Conservation (phyloP, 2,113 vertebrate species). For the Bos taurus region ARS-UCD2.0 NC_037343.1:63179001-63179500, state of each 20-base stretch:
- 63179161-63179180: not conserved
- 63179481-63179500: not conserved
- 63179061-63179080: not conserved
- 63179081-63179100: not conserved
- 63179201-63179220: not conserved
- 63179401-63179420: not conserved
- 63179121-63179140: not conserved
- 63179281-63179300: not conserved
- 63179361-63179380: not conserved
- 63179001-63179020: not conserved
- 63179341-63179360: not conserved
- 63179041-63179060: not conserved
- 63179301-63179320: not conserved
- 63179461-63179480: not conserved
- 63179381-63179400: not conserved
- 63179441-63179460: not conserved
- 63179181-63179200: not conserved
- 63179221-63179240: not conserved
- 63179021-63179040: not conserved
- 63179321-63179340: not conserved
- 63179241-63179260: not conserved
- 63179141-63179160: not conserved
- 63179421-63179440: not conserved
- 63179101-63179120: not conserved
- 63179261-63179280: not conserved